These are phyloP conservation scores for Mesorhabditis belari DNA, from an alignment of 2,888 invertebrate species.

Conservation along the genomic window DNA sequence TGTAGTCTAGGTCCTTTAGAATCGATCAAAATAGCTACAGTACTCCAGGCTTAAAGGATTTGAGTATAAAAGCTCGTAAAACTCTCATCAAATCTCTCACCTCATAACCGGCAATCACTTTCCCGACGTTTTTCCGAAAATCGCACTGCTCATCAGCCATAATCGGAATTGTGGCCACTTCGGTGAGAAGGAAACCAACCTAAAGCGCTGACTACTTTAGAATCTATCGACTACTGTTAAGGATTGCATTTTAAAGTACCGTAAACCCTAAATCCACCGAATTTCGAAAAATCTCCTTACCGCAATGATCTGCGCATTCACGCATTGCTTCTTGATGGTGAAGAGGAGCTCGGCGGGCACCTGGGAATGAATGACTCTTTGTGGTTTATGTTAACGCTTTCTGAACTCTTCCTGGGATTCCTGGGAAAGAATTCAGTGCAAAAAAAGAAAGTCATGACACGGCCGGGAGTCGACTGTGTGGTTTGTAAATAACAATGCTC, in stretches of 20 bases:
- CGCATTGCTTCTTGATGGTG: slow-evolving; percentile 36
- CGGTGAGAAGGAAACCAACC: slow-evolving; percentile 49
- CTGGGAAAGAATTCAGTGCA: no score
- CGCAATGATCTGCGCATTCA: slow-evolving; percentile 44
- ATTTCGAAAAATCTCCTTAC: slow-evolving; percentile 8
- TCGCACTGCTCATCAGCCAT: slow-evolving; percentile 47
- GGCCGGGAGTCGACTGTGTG: no score
- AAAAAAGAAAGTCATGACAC: no score
- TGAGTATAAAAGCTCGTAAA: background rate
- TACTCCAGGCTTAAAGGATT: background rate
- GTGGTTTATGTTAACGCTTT: no score
- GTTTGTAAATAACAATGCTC: no score
- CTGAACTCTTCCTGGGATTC: no score
- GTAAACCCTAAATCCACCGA: background rate
- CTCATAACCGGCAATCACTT: slow-evolving; percentile 40
- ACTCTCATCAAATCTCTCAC: no score
- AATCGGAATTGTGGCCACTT: slow-evolving; percentile 44
- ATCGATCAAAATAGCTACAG: background rate
- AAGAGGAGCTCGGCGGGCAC: slow-evolving; percentile 34
- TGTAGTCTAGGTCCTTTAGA: background rate
- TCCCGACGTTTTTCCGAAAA: slow-evolving; percentile 38
- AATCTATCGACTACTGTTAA: background rate
- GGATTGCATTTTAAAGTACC: background rate
- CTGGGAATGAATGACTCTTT: no score
- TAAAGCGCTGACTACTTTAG: slow-evolving; percentile 9